Evolutionary conservation across 2,113 vertebrate genomes (phyloP), one percentile per base, ranked within the genome.

Genomic region (Sialia sialis): DNA sequence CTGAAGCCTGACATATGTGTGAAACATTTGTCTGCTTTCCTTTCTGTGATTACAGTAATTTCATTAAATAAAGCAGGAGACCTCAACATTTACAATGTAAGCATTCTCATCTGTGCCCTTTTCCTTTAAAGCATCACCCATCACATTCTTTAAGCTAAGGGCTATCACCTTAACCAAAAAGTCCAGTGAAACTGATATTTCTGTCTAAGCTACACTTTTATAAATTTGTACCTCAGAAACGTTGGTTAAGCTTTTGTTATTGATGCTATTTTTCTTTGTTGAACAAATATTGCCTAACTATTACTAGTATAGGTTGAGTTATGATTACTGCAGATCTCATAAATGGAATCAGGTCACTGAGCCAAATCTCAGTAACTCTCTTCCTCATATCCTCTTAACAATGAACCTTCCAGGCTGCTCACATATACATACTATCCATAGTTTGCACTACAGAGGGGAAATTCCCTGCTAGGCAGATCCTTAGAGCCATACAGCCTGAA

Each of bases 21-120:
- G 84, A 74, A 81, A 88, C 64, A 87, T 93, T 95, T 90, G 52
- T 90, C 79, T 84, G 59, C 39, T 89, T 93, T 75, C 51, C 60
- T 85, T 29, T 63, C 83, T 86, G 41, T 67, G 83, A 90, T 92
- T 90, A 81, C 60, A 81, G 56, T 70, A 46, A 84, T 89, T 92
- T 92, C 52, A 75, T 90, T 84, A 90, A 91, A 82, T 64, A 72
- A 94, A 83, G 23, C 80, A 59, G 26, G 64, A 81, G 41, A 84
- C 43, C 41, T 62, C 49, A 85, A 51, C 55, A 38, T 55, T 64
- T 80, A 76, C 0, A 1, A 49, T n/a, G 55, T 46, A 66, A 79
- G 38, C 67, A 79, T 52, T 81, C 44, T 90, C 41, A 48, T 76
- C 68, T 72, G 30, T 34, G 63, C 32, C n/a, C 30, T 23, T 74